These are phyloP conservation scores for Myotis vivesi DNA, from an alignment of 2,797 vertebrate species.

Conservation along the genomic window DNA sequence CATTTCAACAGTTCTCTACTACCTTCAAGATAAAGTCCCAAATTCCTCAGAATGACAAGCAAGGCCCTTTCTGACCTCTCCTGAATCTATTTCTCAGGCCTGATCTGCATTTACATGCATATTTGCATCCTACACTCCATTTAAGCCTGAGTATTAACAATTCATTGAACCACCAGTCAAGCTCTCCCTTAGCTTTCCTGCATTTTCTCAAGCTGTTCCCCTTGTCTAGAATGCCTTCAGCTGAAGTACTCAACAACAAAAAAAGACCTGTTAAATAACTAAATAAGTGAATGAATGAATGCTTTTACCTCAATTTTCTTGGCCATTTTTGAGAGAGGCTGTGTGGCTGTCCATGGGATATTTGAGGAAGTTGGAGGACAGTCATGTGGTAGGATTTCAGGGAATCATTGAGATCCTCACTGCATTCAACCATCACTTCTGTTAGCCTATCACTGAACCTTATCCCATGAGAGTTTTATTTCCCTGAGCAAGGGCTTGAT, in stretches of 20 bases:
- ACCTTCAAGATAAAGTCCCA: neutral
- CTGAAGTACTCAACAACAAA: neutral
- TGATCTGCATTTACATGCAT: neutral
- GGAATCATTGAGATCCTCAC: neutral
- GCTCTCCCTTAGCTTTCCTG: neutral
- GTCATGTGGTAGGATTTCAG: neutral
- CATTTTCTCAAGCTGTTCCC: neutral
- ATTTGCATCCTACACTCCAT: neutral
- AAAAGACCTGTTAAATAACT: neutral
- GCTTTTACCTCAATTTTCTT: conserved; percentile 20
- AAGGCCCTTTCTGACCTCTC: neutral
- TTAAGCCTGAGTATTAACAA: neutral
- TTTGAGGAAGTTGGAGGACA: neutral
- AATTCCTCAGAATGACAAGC: conserved; percentile 26
- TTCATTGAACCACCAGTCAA: neutral
- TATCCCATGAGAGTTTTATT: neutral
- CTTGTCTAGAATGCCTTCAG: conserved; percentile 7
- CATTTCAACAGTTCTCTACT: conserved; percentile 3
- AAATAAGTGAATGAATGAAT: neutral
- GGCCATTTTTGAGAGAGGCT: neutral
- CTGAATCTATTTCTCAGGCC: neutral
- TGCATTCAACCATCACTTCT: neutral
- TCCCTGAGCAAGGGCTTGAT: conserved; percentile 5
- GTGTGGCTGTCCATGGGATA: neutral
- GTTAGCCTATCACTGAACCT: neutral